Base-by-base conservation (phyloP, 2,113 vertebrate species). In the Lethenteron camtschaticum region DNA sequence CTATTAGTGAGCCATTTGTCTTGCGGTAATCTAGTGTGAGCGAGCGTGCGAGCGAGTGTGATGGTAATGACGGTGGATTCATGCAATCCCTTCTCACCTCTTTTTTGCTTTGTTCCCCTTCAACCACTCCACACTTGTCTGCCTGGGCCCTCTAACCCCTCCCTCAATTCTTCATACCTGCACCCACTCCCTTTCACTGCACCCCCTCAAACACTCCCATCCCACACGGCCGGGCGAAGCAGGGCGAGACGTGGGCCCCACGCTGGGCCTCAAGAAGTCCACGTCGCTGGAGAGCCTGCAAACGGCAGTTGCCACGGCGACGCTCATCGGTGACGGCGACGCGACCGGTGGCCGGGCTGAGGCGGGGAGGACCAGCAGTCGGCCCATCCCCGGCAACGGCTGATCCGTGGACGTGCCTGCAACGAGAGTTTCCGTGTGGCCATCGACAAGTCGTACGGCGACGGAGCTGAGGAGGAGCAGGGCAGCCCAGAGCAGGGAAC, bases 391-490 rank as follows among this genome's bases (percentile, higher is more conserved):
- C 83, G 88, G 24, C 83, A 87, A 3, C 87, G 96, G 16, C 90
- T 99, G 85, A 85, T 90, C 56, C 83, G 94, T 13, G 90, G 90
- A 12, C 83, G 92, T 6, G 94, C 91, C 57, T 99, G 92, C 76
- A 99, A 99, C 0, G 90, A 99, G 77, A 99, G 92, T 77, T 99
- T 99, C 83, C 76, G 94, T 71, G 90, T 90, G 1, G 94, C 94
- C 70, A 99, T 99, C 55, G 94, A 99, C 79, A 99, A 99, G 73
- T 99, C 94, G 3, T 99, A 99, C 0, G 92, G 96, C 9, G 94
- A 66, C 63, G 63, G 8, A 41, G 41, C 41, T 41, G 41, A 41
- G 5, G 41, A 41, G 41, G 41, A 41, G 41, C 41, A 41, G 41
- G 41, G 41, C 41, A 41, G 41, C 41, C 41, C 41, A 41, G 41